A percentile compares a stretch with the other conserved stretches of the same genome.
Conservation (phyloP, 2,888 invertebrate species). For the Xestia c-nigrum region DNA sequence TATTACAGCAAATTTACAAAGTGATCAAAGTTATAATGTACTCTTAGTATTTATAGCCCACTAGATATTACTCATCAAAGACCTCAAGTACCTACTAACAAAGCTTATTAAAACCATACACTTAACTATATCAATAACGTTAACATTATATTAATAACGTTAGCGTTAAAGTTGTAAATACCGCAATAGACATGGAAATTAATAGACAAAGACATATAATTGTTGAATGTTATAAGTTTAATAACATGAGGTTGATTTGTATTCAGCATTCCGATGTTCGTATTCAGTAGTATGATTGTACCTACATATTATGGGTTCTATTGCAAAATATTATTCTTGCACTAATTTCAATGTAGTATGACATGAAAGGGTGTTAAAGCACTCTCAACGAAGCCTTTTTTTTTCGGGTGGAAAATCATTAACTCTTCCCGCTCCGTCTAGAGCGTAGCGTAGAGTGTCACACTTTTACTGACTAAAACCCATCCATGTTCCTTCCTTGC, state of each 20-base stretch:
- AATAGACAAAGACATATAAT: constrained; percentile 28
- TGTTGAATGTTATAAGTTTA: constrained; percentile 56
- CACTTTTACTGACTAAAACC: too few species aligned
- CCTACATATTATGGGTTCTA: too few species aligned
- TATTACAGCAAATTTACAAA: not conserved
- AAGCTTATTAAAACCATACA: not conserved
- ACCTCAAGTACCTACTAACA: not conserved
- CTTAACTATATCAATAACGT: not conserved
- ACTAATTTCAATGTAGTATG: too few species aligned
- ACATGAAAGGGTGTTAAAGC: too few species aligned
- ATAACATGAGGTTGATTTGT: not conserved
- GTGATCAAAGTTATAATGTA: not conserved
- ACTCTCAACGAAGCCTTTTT: too few species aligned
- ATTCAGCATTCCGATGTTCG: constrained; percentile 21
- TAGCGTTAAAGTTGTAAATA: not conserved
- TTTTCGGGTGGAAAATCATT: too few species aligned
- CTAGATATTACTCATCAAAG: not conserved
- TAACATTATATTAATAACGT: not conserved
- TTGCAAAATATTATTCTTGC: too few species aligned
- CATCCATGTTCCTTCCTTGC: too few species aligned
- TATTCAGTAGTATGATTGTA: not conserved
- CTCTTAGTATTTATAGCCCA: too few species aligned
- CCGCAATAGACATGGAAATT: constrained; percentile 4
- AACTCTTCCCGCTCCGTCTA: too few species aligned
- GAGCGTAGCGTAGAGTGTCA: too few species aligned